Evolutionary conservation across 1,140 invertebrate genomes (phyloP), one percentile per base, ranked within the genome.

Genomic region (Chrysopa pallens): DNA sequence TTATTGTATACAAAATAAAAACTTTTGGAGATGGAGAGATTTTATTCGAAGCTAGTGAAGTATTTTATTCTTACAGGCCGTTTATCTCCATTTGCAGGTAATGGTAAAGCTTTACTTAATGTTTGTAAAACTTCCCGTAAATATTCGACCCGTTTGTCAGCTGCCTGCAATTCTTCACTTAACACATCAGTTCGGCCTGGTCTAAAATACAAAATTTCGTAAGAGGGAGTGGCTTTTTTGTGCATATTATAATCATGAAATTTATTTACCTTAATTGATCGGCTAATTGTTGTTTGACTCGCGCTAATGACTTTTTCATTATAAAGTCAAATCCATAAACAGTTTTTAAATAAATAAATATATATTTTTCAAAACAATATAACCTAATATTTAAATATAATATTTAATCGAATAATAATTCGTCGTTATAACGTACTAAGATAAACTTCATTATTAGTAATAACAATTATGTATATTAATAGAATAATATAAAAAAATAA

Each of bases 141-240:
- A 50, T 82, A 73, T 44, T 95, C 89, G 5, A 93, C 84, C 61
- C 84, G 77, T 50, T 79, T 80, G 52, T 94, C 89, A 28, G 85
- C 84, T 44, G 71, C 76, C 59, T 83, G 76, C 37, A 94, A 67
- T 63, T 93, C 88, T 64, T 90, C 84, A 53, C 31, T 33, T 33
- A 33, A 33, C 31, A 33, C 8, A 9, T 33, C 31, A 9, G 31
- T 33, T 33, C n/a, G 8, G 8, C 31, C 31, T 4, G 31, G 31
- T 12, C 31, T 33, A 33, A 33, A 33, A 33, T 33, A 33, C 4
- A 33, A 33, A 33, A 11, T 33, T 11, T 33, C n/a, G 8, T 33
- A 33, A 33, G n/a, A 33, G n/a, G 8, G 31, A 33, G 8, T 11
- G 8, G n/a, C 31, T 11, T 33, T 33, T 33, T 6, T 11, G 11